Percentiles rank a stretch among this genome's conserved stretches.
Evolutionary conservation across 2,797 vertebrate genomes (phyloP).

Genomic region (Rhinogobio ventralis): DNA sequence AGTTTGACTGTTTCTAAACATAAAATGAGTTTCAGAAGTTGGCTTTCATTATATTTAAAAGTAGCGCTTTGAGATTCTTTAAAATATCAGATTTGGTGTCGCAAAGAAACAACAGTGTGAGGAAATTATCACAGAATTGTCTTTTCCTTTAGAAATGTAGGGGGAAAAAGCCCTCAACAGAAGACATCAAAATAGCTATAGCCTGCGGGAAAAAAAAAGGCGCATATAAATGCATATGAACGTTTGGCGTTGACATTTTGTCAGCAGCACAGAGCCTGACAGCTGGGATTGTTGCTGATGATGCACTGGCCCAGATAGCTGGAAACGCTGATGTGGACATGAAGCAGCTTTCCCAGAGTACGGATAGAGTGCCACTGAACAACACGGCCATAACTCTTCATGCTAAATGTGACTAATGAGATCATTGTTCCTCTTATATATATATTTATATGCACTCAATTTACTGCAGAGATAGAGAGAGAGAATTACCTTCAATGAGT

Average conservation of each 20-base stretch:
- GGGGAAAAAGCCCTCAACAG: not conserved
- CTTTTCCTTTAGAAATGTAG: not conserved
- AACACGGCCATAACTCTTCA: conserved; percentile 12
- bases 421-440: conserved; percentile 34
- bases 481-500: conserved; percentile 2
- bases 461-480: not conserved
- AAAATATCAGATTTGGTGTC: not conserved
- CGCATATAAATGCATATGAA: conserved; percentile 28
- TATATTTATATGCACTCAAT: conserved; percentile 29
- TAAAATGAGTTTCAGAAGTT: not conserved
- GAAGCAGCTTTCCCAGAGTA: conserved; percentile 18
- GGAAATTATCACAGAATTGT: not conserved
- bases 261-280: conserved; percentile 9
- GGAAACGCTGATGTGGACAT: conserved; percentile 27
- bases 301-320: conserved; percentile 38
- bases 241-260: conserved; percentile 1
- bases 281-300: conserved; percentile 35
- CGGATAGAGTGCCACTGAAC: not conserved
- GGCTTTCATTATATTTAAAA: not conserved
- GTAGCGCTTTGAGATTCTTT: not conserved
- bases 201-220: conserved; percentile 59
- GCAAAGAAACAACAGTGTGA: not conserved
- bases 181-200: conserved; percentile 23
- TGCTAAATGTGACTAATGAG: conserved; percentile 35
- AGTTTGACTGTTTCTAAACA: too few relatives aligned